Evolutionary conservation across 2,797 vertebrate species (phyloP).

Genomic region (Lepidocolaptes lacrymiger): DNA sequence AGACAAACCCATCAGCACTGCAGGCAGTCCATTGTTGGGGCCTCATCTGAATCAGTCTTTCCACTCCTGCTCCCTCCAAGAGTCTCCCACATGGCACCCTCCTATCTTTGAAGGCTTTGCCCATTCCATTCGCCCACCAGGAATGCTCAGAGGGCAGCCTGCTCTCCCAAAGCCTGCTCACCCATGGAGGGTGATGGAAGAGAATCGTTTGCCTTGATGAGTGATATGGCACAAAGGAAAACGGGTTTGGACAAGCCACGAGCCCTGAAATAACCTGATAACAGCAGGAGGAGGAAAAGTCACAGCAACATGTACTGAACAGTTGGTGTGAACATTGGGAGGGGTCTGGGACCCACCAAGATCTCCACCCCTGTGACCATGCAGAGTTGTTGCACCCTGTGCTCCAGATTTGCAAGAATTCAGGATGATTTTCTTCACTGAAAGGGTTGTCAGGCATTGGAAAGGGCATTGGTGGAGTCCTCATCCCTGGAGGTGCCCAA

Average conservation of each 20-base stretch:
- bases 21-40: background rate
- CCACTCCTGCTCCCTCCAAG: background rate
- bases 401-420: background rate
- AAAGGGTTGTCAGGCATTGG: background rate
- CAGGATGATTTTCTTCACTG: background rate
- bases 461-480: fast-evolving
- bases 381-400: background rate
- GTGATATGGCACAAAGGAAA: background rate
- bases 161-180: background rate
- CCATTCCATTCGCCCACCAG: background rate
- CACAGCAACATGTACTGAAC: background rate
- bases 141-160: background rate
- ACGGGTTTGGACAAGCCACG: fast-evolving
- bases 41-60: background rate
- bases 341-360: fast-evolving
- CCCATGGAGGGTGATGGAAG: background rate
- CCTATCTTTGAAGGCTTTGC: background rate
- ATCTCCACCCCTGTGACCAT: background rate
- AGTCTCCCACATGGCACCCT: fast-evolving
- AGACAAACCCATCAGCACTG: background rate
- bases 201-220: background rate
- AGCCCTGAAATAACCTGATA: background rate
- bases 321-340: background rate
- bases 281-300: background rate
- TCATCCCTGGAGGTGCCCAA: background rate